Conservation (phyloP, 23 tunicate species). For the Ciona savignyi region DNA sequence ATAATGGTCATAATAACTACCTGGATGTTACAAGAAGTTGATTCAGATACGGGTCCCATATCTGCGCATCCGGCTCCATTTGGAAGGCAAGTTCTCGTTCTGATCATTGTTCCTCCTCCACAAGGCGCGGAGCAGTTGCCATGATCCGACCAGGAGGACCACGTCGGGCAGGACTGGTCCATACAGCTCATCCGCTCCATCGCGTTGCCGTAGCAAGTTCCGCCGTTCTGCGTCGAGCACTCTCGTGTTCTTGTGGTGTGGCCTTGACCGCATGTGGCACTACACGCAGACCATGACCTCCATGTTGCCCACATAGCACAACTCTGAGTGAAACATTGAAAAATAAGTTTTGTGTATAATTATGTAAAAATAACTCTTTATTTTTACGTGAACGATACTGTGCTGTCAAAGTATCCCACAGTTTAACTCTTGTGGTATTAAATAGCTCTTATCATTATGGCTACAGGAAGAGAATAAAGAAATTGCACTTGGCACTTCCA, state of each 20-base stretch:
- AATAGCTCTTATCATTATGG: too few relatives aligned
- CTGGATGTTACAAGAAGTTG: constrained; percentile 27
- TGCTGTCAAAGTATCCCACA: too few relatives aligned
- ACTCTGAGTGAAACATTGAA: too few relatives aligned
- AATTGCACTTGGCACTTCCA: too few relatives aligned
- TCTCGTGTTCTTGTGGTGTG: constrained; percentile 19
- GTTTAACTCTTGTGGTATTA: too few relatives aligned
- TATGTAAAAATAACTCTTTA: too few relatives aligned
- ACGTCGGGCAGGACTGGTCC: constrained; percentile 39
- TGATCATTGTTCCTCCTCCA: constrained; percentile 36
- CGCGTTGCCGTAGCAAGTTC: constrained; percentile 10
- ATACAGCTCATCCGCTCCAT: constrained; percentile 14
- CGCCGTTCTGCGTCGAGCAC: constrained; percentile 29
- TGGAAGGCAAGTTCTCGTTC: constrained; percentile 46
- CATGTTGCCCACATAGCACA: constrained; percentile 70
- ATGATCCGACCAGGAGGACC: constrained; percentile 35
- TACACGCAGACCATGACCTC: constrained; percentile 41
- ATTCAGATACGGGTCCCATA: constrained; percentile 25
- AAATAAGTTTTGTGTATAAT: too few relatives aligned
- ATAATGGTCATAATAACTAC: constrained; percentile 15
- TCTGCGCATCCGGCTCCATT: constrained; percentile 32
- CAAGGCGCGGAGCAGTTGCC: constrained; percentile 21
- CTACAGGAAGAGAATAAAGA: too few relatives aligned
- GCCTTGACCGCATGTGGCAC: constrained; percentile 69
- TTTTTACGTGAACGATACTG: too few relatives aligned